phyloP scores from a whole-genome alignment of 1,140 invertebrate genomes.

The Zaprionus vittiger region DNA sequence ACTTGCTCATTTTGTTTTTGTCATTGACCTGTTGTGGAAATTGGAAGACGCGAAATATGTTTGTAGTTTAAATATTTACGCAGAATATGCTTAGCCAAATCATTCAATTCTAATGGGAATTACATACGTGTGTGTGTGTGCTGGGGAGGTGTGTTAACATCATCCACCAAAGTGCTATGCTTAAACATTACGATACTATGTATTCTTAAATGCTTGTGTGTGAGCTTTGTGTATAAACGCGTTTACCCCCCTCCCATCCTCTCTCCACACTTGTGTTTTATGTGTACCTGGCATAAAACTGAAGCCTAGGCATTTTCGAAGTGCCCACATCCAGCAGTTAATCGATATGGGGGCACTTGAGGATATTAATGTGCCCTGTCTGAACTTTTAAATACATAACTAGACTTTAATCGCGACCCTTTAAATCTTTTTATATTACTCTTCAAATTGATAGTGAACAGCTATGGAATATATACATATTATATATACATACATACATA shows the following conservation, averaged over 20 bases:
- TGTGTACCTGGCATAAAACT: conserved; percentile 43
- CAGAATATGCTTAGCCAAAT: neutral
- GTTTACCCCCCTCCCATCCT: neutral
- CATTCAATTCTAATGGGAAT: neutral
- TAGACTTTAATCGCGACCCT: neutral
- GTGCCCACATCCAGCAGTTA: conserved; percentile 32
- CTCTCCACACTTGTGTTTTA: conserved; percentile 18
- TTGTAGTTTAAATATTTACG: conserved; percentile 18
- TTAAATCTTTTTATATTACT: no score
- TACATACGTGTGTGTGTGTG: neutral
- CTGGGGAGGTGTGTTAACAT: no score
- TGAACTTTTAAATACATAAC: neutral
- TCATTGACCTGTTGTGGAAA: conserved; percentile 78
- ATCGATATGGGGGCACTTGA: conserved; percentile 48
- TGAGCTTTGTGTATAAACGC: conserved; percentile 6
- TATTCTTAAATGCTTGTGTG: neutral
- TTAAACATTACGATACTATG: neutral
- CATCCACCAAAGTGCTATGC: neutral
- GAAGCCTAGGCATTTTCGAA: conserved; percentile 39
- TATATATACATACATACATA: no score
- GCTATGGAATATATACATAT: no score
- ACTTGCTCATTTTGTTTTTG: conserved; percentile 65
- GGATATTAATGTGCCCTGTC: conserved; percentile 18
- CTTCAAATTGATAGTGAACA: no score
- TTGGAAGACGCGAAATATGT: conserved; percentile 32